A percentile compares a stretch with the other conserved stretches of the same genome.
Evolutionary conservation across 2,113 vertebrate species (phyloP).

Genomic region (Caloenas nicobarica): DNA sequence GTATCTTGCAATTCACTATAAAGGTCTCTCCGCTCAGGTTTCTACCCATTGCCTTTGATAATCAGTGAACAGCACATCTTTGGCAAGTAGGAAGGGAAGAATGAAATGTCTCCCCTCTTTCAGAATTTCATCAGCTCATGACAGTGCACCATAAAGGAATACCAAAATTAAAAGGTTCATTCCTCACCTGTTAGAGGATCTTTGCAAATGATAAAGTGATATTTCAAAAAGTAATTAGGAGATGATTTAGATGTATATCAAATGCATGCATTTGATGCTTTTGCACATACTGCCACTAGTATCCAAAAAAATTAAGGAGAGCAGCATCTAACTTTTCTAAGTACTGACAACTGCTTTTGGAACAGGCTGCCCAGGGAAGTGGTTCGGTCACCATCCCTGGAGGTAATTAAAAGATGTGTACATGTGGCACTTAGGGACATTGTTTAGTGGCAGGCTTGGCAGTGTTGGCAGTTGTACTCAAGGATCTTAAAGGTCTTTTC

Average conservation of each 20-base stretch:
- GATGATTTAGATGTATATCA: background rate
- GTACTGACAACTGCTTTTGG: background rate
- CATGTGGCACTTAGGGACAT: too few species aligned
- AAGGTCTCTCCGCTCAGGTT: background rate
- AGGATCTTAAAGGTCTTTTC: too few species aligned
- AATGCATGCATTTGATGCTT: background rate
- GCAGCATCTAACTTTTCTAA: background rate
- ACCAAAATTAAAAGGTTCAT: background rate
- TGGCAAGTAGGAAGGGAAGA: background rate
- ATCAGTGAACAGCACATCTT: background rate
- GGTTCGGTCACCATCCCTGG: too few species aligned
- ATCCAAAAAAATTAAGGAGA: background rate
- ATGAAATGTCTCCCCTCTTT: background rate
- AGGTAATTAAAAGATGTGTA: too few species aligned
- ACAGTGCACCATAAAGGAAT: background rate
- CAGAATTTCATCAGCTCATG: background rate
- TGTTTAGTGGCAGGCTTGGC: too few species aligned
- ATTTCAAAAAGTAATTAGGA: background rate
- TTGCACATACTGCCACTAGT: background rate
- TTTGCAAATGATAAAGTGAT: background rate
- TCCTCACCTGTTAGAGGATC: background rate
- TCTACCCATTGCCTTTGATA: background rate
- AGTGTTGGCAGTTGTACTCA: too few species aligned
- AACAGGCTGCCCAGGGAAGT: background rate
- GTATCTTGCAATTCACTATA: background rate